Base-by-base conservation (phyloP, 2,113 vertebrate genomes). In the Sebastes fasciatus region DNA sequence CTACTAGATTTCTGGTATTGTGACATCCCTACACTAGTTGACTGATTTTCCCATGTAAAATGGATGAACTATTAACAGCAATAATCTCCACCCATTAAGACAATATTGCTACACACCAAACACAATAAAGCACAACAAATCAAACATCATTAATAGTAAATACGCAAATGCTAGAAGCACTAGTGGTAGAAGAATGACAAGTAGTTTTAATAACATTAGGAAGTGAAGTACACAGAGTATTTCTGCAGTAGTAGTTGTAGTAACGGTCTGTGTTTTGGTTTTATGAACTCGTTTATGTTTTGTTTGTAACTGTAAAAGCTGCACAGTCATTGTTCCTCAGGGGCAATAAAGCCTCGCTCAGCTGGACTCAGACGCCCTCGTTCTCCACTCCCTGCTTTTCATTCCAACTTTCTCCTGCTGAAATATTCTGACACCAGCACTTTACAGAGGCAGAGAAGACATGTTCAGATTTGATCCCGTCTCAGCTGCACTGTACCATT, bases 341-440 rank as follows among this genome's bases (percentile, higher is more conserved):
- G 66, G 74, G 69, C 71, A 40, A 51, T 21, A 4, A 69, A 46
- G 49, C 42, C n/a, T 61, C 1, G 9, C 61, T 85, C 52, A 55
- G 65, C 77, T 76, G 57, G 68, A 76, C 64, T 34, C 76, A 75
- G 84, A n/a, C 14, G 0, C 46, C 80, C 54, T 17, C 52, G 23
- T 5, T 63, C 17, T 48, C 82, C 54, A 54, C 19, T 51, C 55
- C 62, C 48, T 72, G 67, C 48, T 26, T 65, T 71, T 21, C 43
- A 61, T n/a, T 69, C 54, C 42, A 46, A 34, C 82, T 72, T 48
- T 63, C 61, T 72, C 16, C 52, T 2, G 34, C 72, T 85, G 7
- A 54, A 60, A 40, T 5, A 16, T 11, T 79, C 54, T 4, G 17
- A 83, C 0, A 68, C 11, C 14, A 13, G 16, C 14, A 11, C 21